Evolutionary conservation across 2,797 vertebrate species (phyloP).

Genomic region (Neopelma chrysocephalum): DNA sequence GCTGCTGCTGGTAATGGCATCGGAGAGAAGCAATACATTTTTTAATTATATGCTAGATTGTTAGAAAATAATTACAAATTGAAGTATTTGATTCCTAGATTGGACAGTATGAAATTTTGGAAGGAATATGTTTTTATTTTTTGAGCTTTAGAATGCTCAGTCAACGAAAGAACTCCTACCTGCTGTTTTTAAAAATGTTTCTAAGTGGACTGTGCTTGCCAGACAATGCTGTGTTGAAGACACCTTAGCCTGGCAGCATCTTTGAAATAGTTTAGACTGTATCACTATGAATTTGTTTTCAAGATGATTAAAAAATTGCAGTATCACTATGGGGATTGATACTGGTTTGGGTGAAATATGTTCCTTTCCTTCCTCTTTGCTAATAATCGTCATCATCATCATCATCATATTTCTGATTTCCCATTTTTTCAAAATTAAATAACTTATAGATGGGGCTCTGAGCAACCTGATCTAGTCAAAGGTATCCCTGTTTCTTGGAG

Average conservation of each 20-base stretch:
- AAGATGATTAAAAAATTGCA: neutral
- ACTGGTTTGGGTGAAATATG: neutral
- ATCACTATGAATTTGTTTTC: neutral
- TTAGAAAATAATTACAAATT: neutral
- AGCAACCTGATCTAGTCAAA: neutral
- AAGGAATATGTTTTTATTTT: neutral
- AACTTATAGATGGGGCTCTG: neutral
- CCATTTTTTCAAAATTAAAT: neutral
- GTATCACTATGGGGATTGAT: neutral
- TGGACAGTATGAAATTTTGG: neutral
- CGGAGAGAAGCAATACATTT: neutral
- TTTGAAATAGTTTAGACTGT: neutral
- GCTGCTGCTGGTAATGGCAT: neutral
- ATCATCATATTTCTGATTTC: neutral
- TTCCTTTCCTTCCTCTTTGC: neutral
- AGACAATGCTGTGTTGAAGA: neutral
- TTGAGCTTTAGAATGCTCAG: neutral
- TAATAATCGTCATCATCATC: neutral
- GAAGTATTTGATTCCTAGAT: neutral
- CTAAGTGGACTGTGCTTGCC: neutral
- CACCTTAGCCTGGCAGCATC: neutral
- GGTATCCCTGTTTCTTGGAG: neutral
- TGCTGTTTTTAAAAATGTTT: neutral
- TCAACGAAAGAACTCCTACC: neutral
- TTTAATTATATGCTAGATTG: neutral